Conservation (phyloP, 2,888 invertebrate species). For the Aleiodes leptofemur region DNA sequence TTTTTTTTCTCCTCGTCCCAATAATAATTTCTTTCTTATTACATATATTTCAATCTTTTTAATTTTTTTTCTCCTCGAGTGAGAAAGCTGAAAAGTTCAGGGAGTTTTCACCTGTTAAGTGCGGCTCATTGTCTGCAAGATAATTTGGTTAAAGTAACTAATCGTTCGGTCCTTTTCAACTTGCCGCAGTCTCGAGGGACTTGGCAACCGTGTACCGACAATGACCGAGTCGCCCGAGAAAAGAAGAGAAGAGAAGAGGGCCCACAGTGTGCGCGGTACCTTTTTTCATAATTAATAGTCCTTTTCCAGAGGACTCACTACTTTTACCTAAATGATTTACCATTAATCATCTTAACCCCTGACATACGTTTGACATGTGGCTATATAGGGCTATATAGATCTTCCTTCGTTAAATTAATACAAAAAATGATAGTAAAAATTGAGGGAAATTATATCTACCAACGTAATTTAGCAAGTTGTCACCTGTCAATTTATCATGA, state of each 20-base stretch:
- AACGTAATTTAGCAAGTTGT: conserved; percentile 61
- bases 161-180: conserved; percentile 72
- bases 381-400: no score
- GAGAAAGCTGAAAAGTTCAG: conserved; percentile 17
- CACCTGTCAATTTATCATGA: conserved; percentile 69
- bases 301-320: conserved; percentile 62
- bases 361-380: conserved; percentile 37
- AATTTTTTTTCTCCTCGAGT: conserved; percentile 17
- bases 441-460: conserved; percentile 11
- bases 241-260: neutral
- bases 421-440: neutral
- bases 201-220: conserved; percentile 1
- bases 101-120: conserved; percentile 64
- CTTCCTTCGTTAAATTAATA: neutral
- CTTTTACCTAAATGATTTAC: conserved; percentile 73
- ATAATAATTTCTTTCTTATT: conserved; percentile 17
- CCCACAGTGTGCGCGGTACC: conserved; percentile 65
- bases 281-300: conserved; percentile 75
- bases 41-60: conserved; percentile 19
- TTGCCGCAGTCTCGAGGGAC: conserved; percentile 62
- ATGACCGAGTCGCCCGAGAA: neutral
- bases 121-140: conserved; percentile 68
- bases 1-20: conserved; percentile 16
- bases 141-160: conserved; percentile 75
- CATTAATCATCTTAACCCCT: conserved; percentile 69